Evolutionary conservation across 2,888 invertebrate genomes (phyloP).

Genomic region (Ceramica pisi): DNA sequence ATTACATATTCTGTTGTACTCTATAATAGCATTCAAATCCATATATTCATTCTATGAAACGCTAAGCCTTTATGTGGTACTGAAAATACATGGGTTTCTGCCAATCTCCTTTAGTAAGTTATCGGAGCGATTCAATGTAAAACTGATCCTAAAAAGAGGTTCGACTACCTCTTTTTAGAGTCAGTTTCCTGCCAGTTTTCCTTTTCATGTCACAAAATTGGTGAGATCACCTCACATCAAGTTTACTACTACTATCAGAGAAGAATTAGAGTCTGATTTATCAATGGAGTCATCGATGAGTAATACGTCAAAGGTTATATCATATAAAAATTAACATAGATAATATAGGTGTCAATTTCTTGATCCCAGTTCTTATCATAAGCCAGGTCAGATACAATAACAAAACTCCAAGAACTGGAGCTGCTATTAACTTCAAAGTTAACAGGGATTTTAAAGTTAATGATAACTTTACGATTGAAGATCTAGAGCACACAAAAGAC

Average conservation of each 20-base stretch:
- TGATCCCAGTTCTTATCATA: background rate
- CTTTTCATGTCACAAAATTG: no score
- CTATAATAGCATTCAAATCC: no score
- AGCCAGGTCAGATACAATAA: background rate
- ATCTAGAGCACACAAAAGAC: background rate
- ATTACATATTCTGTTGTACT: no score
- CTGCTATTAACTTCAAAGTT: background rate
- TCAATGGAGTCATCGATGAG: background rate
- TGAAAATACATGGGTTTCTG: no score
- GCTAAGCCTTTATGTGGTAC: no score
- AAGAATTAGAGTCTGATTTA: background rate
- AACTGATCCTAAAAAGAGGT: no score
- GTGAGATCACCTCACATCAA: no score
- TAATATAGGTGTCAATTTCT: background rate
- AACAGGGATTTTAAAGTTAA: background rate
- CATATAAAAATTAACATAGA: background rate
- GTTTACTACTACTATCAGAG: background rate
- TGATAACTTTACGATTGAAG: background rate
- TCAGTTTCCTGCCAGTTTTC: no score
- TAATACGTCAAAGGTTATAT: background rate
- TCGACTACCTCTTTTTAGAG: no score
- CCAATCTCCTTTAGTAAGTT: no score
- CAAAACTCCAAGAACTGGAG: background rate
- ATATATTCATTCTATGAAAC: no score
- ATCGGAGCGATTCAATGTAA: no score